Conservation (phyloP, 2,888 invertebrate species). For the Sepiola atlantica region DNA sequence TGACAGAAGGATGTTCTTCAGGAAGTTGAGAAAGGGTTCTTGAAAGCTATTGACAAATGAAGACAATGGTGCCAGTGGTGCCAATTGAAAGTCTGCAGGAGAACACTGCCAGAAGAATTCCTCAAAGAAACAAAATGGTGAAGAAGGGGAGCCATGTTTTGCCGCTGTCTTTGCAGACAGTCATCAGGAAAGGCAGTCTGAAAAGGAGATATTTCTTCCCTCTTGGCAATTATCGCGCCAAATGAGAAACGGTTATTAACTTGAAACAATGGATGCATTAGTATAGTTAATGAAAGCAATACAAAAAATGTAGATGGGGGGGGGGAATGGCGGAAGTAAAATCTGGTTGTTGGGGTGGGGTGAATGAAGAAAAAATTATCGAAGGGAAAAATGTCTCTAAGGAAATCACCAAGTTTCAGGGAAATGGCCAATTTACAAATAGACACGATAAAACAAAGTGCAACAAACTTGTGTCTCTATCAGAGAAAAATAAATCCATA, state of each 20-base stretch:
- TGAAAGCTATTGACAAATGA: neutral
- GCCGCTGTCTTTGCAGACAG: neutral
- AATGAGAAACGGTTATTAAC: neutral
- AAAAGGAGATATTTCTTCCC: neutral
- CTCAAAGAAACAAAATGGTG: neutral
- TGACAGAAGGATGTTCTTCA: neutral
- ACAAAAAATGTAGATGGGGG: neutral
- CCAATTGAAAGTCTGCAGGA: neutral
- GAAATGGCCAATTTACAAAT: neutral
- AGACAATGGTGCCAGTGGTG: neutral
- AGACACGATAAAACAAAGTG: slow-evolving; percentile 32
- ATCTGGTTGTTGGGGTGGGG: neutral
- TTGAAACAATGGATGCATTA: neutral
- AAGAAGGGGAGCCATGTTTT: slow-evolving; percentile 20
- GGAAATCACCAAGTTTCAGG: neutral
- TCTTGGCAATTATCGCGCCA: slow-evolving; percentile 18
- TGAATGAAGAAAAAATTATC: neutral
- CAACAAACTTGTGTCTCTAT: neutral
- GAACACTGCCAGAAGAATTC: neutral
- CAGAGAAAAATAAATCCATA: neutral
- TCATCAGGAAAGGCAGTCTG: neutral
- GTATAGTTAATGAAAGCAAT: slow-evolving; percentile 7
- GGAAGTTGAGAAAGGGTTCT: neutral
- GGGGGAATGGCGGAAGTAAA: neutral
- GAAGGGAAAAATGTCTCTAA: neutral